Percentiles rank a stretch among this genome's conserved stretches.
Conservation (phyloP, 2,113 vertebrate genomes). For the Reinhardtius hippoglossoides region DNA sequence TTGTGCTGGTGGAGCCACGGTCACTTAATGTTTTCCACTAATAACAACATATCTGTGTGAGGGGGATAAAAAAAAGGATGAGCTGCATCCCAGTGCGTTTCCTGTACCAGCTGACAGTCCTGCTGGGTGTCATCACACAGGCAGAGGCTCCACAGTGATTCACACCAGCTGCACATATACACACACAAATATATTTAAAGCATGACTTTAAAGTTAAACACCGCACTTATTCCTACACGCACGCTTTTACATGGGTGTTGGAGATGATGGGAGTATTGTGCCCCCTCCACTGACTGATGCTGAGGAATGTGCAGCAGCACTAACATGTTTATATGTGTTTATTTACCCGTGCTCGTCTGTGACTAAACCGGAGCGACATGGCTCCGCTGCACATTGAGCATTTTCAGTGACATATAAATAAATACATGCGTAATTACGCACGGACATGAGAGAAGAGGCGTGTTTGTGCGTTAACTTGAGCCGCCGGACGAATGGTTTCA, state of each 20-base stretch:
- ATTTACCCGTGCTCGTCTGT: conserved; percentile 43
- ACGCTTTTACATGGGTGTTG: background rate
- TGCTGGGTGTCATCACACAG: conserved; percentile 22
- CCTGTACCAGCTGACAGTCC: conserved; percentile 36
- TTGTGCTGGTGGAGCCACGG: conserved; percentile 47
- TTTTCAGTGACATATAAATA: background rate
- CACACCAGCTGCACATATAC: conserved; percentile 19
- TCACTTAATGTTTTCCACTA: conserved; percentile 55
- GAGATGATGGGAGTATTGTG: background rate
- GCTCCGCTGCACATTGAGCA: conserved; percentile 34
- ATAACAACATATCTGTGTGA: conserved; percentile 46
- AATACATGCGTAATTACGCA: background rate
- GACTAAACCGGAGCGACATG: conserved; percentile 2
- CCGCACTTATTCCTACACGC: background rate
- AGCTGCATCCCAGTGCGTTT: conserved; percentile 40
- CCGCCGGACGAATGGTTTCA: conserved; percentile 61
- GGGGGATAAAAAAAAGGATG: conserved; percentile 14
- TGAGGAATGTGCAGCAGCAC: conserved; percentile 71
- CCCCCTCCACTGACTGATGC: conserved; percentile 54
- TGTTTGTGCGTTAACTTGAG: conserved; percentile 44
- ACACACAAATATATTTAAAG: background rate
- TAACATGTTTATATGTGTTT: conserved; percentile 43
- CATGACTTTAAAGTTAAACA: conserved; percentile 41
- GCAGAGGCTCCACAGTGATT: conserved; percentile 8
- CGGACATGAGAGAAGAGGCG: conserved; percentile 6